phyloP scores from a whole-genome alignment of 2,888 invertebrate genomes.

The Amaurobius ferox region DNA sequence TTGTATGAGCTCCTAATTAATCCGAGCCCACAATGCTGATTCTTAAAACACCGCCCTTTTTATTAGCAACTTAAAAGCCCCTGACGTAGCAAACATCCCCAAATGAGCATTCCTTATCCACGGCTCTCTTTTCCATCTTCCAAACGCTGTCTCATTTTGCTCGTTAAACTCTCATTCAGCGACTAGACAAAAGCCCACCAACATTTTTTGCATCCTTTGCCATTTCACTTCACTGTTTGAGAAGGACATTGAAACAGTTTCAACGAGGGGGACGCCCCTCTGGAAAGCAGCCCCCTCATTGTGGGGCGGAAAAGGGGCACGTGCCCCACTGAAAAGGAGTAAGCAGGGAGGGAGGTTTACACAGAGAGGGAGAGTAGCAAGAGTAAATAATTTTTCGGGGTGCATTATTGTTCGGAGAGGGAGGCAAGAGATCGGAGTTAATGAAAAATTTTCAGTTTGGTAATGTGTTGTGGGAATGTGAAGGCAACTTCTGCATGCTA shows the following conservation, averaged over 20 bases:
- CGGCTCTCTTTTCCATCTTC: background rate
- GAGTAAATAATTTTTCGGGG: conserved; percentile 16
- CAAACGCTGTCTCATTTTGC: conserved; percentile 10
- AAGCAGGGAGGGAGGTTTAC: background rate
- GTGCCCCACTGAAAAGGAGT: background rate
- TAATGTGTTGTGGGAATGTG: background rate
- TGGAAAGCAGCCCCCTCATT: background rate
- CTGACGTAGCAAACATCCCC: conserved; percentile 12
- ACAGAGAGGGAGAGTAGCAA: background rate
- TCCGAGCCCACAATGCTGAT: conserved; percentile 12
- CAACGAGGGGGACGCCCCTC: background rate
- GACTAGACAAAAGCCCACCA: background rate
- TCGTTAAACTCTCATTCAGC: conserved; percentile 23
- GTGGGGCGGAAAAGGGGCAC: background rate
- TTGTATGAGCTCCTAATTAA: conserved; percentile 5
- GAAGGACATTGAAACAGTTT: conserved; percentile 22
- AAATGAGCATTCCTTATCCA: conserved; percentile 11
- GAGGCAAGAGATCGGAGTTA: conserved; percentile 12
- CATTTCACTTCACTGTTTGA: conserved; percentile 13
- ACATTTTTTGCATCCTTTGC: conserved; percentile 11
- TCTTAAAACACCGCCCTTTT: conserved; percentile 16
- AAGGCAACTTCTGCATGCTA: background rate
- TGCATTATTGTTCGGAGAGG: conserved; percentile 1
- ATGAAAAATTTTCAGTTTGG: conserved; percentile 9
- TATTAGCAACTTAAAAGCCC: conserved; percentile 5